Base-by-base conservation (phyloP, 1,140 invertebrate genomes). In the Drosophila grimshawi region DNA sequence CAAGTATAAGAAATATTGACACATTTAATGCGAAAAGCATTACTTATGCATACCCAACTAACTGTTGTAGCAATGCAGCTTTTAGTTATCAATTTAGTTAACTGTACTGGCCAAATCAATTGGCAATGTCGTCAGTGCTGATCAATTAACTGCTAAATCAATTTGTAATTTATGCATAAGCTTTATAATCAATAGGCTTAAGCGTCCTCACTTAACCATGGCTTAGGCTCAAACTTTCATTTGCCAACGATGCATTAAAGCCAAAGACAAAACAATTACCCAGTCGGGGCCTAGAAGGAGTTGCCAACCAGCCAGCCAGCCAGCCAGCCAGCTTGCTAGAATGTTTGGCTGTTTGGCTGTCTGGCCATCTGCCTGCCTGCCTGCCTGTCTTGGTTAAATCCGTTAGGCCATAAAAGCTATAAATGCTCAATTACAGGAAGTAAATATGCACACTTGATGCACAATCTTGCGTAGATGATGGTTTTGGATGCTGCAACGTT, bases 371-470 rank as follows among this genome's bases (percentile, higher is more conserved):
- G 60, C n/a, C 10, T 46, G 39, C 27, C n/a, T 71, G 30, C 6
- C 39, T 46, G 39, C 27, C 30, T 57, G 63, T 4, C 35, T 53
- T 68, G 68, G 51, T 51, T 64, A 83, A 88, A 88, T 88, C 83
- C 83, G 85, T 88, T 88, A 89, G 83, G 83, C 83, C 85, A 88
- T 88, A 88, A 89, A 88, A 83, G 85, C 83, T 86, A 88, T 88
- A 88, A 88, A 88, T 88, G 85, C 83, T 88, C 83, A 88, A 88
- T 88, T 88, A 88, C 85, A 88, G 83, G 83, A 88, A 88, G 83
- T 88, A 89, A 88, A 88, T 86, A 86, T 86, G 83, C 83, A 86
- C 83, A 86, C 83, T 88, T 83, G 83, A 83, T 89, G 83, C 83
- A 83, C 85, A 88, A 89, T 83, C 80, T 85, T 88, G 83, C 85